phyloP scores from a whole-genome alignment of 2,113 vertebrate genomes.

The Bubalus kerabau region DNA sequence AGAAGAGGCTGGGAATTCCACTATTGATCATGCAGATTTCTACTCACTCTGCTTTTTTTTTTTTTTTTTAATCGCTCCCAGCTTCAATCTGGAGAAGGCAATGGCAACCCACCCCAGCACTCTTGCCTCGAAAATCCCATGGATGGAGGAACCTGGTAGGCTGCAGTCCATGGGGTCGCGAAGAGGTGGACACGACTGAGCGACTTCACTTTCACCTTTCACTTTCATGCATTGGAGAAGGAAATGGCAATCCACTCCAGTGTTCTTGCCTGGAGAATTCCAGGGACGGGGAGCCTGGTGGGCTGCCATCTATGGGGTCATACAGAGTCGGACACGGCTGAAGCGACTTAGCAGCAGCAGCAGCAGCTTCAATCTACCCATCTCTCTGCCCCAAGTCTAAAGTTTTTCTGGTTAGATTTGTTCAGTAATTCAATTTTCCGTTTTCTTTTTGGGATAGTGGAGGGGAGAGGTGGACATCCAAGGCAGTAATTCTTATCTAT shows the following conservation, averaged over 20 bases:
- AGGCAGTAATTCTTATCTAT: not conserved
- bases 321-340: too few species aligned
- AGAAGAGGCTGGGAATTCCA: not conserved
- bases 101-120: too few species aligned
- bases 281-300: too few species aligned
- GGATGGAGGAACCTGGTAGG: too few species aligned
- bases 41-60: not conserved
- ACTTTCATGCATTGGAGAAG: too few species aligned
- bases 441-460: not conserved
- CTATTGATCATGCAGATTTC: not conserved
- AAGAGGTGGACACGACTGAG: fast-evolving
- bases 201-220: too few species aligned
- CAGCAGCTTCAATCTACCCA: not conserved
- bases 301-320: too few species aligned
- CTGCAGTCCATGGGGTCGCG: too few species aligned
- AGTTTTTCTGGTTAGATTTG: not conserved
- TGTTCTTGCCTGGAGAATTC: too few species aligned
- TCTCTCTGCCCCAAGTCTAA: not conserved
- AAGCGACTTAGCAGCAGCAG: too few species aligned
- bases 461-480: fast-evolving
- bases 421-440: not conserved
- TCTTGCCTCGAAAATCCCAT: too few species aligned
- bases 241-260: too few species aligned
- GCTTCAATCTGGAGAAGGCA: not conserved
- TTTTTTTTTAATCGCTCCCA: not conserved